Base-by-base conservation (phyloP, 2,113 vertebrate species). In the Scytalopus superciliaris region DNA sequence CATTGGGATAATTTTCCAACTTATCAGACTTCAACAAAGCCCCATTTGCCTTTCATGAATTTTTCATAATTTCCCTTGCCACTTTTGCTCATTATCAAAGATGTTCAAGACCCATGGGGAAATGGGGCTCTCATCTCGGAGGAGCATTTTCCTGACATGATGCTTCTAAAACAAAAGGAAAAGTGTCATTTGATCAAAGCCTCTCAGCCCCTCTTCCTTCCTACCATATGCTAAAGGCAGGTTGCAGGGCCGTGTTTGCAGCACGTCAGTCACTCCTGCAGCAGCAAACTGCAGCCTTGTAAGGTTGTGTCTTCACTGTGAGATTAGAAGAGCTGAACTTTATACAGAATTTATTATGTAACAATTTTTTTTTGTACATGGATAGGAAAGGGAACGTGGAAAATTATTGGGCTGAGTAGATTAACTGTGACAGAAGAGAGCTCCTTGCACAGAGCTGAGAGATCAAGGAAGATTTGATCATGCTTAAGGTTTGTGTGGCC, bases 41-140 rank as follows among this genome's bases (percentile, higher is more conserved):
- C 91, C 96, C 91, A 91, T 97, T 97, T 97, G 95, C 93, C 83
- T 96, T 96, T 97, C 95, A 96, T 96, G 91, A 97, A 97, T 97
- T 94, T 95, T 97, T 96, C 95, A 96, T 95, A 96, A 96, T 95
- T 97, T 97, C 96, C 93, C 96, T 96, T 96, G 95, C 91, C 94
- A 94, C 93, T 96, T 96, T 77, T 97, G 96, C 92, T 97, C 93
- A 96, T 97, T 97, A 95, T 97, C 95, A 95, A 92, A 92, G 84
- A 95, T 91, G 83, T 97, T 97, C 83, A 31, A 95, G 93, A 97
- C 93, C 95, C 94, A 92, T 89, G 81, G 94, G 96, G 91, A 97
- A 96, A 96, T 87, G 80, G 90, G 91, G 76, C 90, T 93, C 1
- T 3, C 93, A 60, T 97, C 93, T 96, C 92, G 6, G 87, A 93